These are phyloP conservation scores for Pseudoips prasinana DNA, from an alignment of 2,888 invertebrate genomes.

Conservation along the genomic window DNA sequence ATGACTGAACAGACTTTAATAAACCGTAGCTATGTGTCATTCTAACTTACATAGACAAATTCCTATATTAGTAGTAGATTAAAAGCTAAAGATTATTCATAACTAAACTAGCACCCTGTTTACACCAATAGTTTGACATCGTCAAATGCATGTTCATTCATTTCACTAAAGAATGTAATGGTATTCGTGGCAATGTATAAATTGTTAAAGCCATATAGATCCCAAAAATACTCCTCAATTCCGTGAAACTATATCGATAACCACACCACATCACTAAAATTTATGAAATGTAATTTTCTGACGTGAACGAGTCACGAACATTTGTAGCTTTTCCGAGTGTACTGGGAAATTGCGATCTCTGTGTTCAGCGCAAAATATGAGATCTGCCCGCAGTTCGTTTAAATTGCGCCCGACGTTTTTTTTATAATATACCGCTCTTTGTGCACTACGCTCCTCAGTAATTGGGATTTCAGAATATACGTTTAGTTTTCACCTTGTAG, in stretches of 20 bases:
- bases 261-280: slow-evolving; percentile 57
- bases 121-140: too few relatives aligned
- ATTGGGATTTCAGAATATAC: slow-evolving; percentile 32
- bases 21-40: too few relatives aligned
- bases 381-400: slow-evolving; percentile 71
- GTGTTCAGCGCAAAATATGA: slow-evolving; percentile 63
- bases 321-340: slow-evolving; percentile 80
- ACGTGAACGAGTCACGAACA: slow-evolving; percentile 72
- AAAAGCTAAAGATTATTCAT: too few relatives aligned
- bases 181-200: too few relatives aligned
- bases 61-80: too few relatives aligned
- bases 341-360: slow-evolving; percentile 78
- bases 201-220: too few relatives aligned
- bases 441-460: slow-evolving; percentile 17
- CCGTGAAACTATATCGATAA: slow-evolving; percentile 28
- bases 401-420: slow-evolving; percentile 60
- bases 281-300: slow-evolving; percentile 81
- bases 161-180: too few relatives aligned
- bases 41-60: too few relatives aligned
- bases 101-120: too few relatives aligned
- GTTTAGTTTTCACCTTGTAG: slow-evolving; percentile 16
- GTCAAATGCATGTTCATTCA: too few relatives aligned
- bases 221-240: too few relatives aligned
- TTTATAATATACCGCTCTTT: slow-evolving; percentile 61
- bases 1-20: too few relatives aligned